Base-by-base conservation (phyloP, 2,113 vertebrate species). In the Macroglossus sobrinus region DNA sequence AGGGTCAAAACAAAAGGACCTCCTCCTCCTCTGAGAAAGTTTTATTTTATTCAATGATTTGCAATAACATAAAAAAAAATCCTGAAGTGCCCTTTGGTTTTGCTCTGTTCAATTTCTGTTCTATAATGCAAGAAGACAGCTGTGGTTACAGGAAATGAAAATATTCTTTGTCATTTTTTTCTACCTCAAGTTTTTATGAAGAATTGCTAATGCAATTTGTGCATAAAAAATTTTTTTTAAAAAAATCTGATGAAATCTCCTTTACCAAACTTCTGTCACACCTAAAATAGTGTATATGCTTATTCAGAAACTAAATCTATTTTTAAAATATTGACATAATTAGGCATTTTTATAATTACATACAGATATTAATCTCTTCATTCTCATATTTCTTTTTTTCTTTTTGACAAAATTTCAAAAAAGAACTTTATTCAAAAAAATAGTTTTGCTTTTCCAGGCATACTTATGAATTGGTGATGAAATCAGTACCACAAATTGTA, bases 401-500 rank as follows among this genome's bases (percentile, higher is more conserved):
- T 26, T 78, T 82, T 69, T 64, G 63, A 22, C 72, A 94, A 76
- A 40, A 69, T 6, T n/a, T 89, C 47, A 53, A 74, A 69, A 59
- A 89, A 78, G 47, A 92, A 84, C 66, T 86, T 53, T 59, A 5
- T 84, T 92, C 33, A 76, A n/a, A 80, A 80, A 96, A 64, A 61
- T 8, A 90, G 18, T 78, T 80, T 84, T 43, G 53, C 45, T 69
- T 85, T 84, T 18, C 78, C 57, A 84, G 50, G 30, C 45, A 61
- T 45, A 64, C 50, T 84, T 89, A 72, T 26, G 61, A 92, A 68
- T 40, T 91, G 82, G 57, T 94, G 72, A 84, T 89, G n/a, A 66
- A 87, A 59, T 16, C 22, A 63, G 35, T 53, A n/a, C 13, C 69
- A 85, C 78, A 61, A 76, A 74, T 91, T 86, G 85, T 43, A 66